Evolutionary conservation across 2,797 vertebrate genomes (phyloP).

Genomic region (Bovichtus variegatus): DNA sequence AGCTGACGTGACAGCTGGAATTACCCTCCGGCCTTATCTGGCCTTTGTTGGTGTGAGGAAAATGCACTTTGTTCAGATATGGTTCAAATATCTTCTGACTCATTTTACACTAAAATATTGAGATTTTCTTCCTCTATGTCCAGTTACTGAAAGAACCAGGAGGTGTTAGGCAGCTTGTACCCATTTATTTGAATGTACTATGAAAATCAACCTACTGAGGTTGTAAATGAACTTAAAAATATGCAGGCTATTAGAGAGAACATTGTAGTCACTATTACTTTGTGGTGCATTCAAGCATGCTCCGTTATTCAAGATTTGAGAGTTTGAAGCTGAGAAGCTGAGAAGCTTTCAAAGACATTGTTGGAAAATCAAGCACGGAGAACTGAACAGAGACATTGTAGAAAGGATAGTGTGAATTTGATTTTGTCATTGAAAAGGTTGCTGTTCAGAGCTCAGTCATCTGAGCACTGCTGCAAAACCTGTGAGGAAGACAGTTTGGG

Average conservation of each 20-base stretch:
- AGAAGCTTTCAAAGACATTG: not conserved
- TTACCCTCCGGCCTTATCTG: conserved; percentile 28
- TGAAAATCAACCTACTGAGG: conserved; percentile 10
- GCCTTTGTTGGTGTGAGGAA: conserved; percentile 23
- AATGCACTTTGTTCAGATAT: conserved; percentile 7
- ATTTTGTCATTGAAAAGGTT: not conserved
- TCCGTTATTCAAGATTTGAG: not conserved
- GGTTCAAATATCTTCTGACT: not conserved
- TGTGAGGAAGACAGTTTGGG: not conserved
- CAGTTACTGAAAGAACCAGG: not conserved
- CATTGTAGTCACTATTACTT: not conserved
- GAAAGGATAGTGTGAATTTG: not conserved
- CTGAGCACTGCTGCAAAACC: not conserved
- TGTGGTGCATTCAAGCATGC: not conserved
- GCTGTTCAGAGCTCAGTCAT: not conserved
- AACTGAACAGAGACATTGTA: not conserved
- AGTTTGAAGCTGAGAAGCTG: not conserved
- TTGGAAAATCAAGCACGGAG: not conserved
- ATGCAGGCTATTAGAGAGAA: not conserved
- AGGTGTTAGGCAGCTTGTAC: not conserved
- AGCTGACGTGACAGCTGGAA: conserved; percentile 44
- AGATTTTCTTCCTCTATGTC: not conserved
- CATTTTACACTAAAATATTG: conserved; percentile 12
- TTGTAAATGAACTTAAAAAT: not conserved
- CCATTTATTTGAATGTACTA: not conserved